Percentiles rank a stretch among this genome's conserved stretches.
Evolutionary conservation across 2,113 vertebrate species (phyloP).

Genomic region (Planiliza haematocheilus): DNA sequence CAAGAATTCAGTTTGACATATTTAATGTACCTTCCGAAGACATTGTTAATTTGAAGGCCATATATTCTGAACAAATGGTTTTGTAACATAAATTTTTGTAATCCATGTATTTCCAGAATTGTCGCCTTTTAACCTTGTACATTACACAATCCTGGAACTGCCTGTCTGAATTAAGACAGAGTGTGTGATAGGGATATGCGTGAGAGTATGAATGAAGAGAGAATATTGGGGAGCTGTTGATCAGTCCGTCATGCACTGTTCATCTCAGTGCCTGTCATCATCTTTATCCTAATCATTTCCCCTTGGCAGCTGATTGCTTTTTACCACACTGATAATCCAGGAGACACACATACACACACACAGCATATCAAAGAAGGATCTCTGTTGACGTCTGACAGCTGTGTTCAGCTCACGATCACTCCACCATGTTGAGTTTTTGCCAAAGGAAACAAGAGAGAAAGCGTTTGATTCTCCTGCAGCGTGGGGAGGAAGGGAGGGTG

Average conservation of each 20-base stretch:
- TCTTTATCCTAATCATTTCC: slow-evolving; percentile 67
- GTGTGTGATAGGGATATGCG: slow-evolving; percentile 1
- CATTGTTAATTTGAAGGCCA: no score
- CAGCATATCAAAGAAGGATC: slow-evolving; percentile 55
- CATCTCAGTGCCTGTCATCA: slow-evolving; percentile 64
- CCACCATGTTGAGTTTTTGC: slow-evolving; percentile 57
- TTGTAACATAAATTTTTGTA: neutral
- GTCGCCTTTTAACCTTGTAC: neutral
- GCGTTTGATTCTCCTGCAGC: slow-evolving; percentile 62
- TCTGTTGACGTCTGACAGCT: slow-evolving; percentile 75
- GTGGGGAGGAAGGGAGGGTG: slow-evolving; percentile 19
- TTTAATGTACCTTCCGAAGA: no score
- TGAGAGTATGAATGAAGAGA: slow-evolving; percentile 16
- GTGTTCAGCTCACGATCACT: slow-evolving; percentile 60
- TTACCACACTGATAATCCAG: slow-evolving; percentile 62
- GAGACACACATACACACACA: slow-evolving; percentile 30
- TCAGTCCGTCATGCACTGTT: slow-evolving; percentile 54
- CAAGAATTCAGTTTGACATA: no score
- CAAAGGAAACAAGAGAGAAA: slow-evolving; percentile 64
- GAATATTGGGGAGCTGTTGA: slow-evolving; percentile 2
- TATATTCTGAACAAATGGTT: no score
- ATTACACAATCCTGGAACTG: neutral
- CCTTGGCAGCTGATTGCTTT: slow-evolving; percentile 67
- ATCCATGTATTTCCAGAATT: neutral
- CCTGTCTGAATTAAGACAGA: neutral